Base-by-base conservation (phyloP, 1,140 invertebrate genomes). In the Penaeus vannamei region DNA sequence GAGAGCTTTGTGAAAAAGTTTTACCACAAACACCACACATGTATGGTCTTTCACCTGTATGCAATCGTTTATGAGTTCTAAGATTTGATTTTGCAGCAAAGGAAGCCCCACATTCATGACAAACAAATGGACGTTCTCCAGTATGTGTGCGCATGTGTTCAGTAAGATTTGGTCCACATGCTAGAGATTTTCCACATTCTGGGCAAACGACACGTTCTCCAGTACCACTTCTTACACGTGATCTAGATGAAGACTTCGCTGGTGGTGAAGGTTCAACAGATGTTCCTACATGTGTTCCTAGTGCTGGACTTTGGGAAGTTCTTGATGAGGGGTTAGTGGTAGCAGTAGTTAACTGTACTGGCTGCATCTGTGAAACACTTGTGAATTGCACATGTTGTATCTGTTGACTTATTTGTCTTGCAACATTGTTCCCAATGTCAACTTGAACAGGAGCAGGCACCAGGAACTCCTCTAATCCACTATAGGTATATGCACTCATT, bases 111-210 rank as follows among this genome's bases (percentile, higher is more conserved):
- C 91, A 91, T 32, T 86, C 87, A 32, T 91, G 90, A 83, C 91
- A 99, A 90, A 96, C 96, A 93, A 98, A 99, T 0, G 98, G 98
- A 92, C 98, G 98, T 93, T 98, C 97, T 20, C 98, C 96, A 72
- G 96, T 97, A 92, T 97, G 97, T 2, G 96, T 97, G 62, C 97
- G 94, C 87, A 97, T 97, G 92, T 97, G 98, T 19, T 98, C 98
- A 42, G 84, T 66, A 42, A 90, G 79, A 66, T 90, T 90, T 61
- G 88, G 84, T n/a, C 88, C 88, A 82, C 88, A 90, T 42, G 88
- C 88, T 42, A 90, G 64, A 72, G 83, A 85, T 59, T 90, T 90
- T 22, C 84, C 84, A 69, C 88, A 90, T 60, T 85, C 79, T 64
- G 76, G 60, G 60, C 88, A 90, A 72, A 82, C 61, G 8, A 90